These are phyloP conservation scores for Luidia sarsii DNA, from an alignment of 53 echinoderm and acorn worm species.

Conservation along the genomic window DNA sequence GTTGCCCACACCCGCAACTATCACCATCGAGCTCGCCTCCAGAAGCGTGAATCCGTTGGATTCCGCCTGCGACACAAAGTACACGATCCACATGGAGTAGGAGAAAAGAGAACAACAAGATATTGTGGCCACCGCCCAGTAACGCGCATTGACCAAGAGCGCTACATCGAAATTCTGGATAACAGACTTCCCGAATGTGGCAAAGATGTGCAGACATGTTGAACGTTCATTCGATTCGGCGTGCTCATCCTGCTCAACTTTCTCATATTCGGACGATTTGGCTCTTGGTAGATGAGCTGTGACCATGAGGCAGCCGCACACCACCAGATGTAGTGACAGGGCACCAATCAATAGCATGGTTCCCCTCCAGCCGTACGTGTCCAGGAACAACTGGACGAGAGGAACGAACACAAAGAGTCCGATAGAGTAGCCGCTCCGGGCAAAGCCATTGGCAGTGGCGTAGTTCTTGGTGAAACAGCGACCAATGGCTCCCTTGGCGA, in stretches of 20 bases:
- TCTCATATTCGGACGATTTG: background rate
- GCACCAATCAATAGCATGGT: constrained; percentile 5
- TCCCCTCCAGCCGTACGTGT: constrained; percentile 39
- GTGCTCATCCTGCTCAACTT: background rate
- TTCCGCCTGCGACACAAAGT: constrained; percentile 15
- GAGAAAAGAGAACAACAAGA: background rate
- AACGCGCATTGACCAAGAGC: constrained; percentile 1
- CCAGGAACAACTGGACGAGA: constrained; percentile 9
- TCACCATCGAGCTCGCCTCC: background rate
- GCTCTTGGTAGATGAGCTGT: background rate
- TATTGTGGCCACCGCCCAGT: constrained; percentile 5
- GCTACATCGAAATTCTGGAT: background rate
- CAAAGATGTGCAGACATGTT: too few species aligned
- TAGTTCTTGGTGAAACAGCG: constrained; percentile 8
- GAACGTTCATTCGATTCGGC: too few species aligned
- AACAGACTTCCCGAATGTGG: background rate
- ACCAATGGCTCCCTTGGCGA: background rate
- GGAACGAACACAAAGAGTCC: constrained; percentile 13
- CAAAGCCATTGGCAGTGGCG: constrained; percentile 27
- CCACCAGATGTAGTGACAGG: background rate
- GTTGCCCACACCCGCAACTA: constrained; percentile 3
- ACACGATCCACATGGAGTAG: constrained; percentile 2
- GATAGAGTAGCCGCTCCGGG: background rate
- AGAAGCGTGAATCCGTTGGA: constrained; percentile 9
- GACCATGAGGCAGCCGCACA: constrained; percentile 26